Evolutionary conservation across 1,140 invertebrate species (phyloP), one percentile per base, ranked within the genome.

Genomic region (Kradibia gibbosae): DNA sequence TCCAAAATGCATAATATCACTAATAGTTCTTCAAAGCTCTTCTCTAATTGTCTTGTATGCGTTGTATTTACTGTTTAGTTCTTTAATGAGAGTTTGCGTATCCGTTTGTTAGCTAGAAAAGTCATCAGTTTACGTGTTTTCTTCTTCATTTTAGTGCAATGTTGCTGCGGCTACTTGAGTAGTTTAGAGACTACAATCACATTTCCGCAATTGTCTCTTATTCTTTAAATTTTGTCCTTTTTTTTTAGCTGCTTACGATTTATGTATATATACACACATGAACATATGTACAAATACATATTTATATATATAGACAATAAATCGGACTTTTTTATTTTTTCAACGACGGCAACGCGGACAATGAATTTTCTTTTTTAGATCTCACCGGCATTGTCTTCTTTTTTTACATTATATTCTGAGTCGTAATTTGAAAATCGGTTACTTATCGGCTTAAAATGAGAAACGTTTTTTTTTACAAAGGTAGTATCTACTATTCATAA

Each of bases 401-500:
- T 42, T 76, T 76, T 39, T 45, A 53, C 36, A 8, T 78, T 70
- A 28, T 53, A 70, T 70, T 50, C 60, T 36, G n/a, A 78, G 76
- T 67, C 78, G 70, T 80, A 74, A 80, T 80, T 80, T 62, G 71
- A 74, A 74, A 74, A 80, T 73, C 71, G 78, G 34, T 74, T 62
- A 50, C 57, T 80, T 74, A 80, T 80, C 71, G 55, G 55, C 3
- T 34, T 15, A 22, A 39, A 67, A 45, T 31, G 75, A 22, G 48
- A 31, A 53, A 73, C 71, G 31, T 73, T 77, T 8, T 62, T 48
- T 77, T 65, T 65, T 31, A 7, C 55, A 5, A 42, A 20, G 55
- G 53, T 78, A n/a, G 28, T n/a, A 34, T 79, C n/a, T 70, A 60
- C 42, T 72, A 60, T 79, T 72, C 67, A 79, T 79, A 79, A 72